Conservation (phyloP, 2,113 vertebrate genomes). For the Brachirus orientalis region DNA sequence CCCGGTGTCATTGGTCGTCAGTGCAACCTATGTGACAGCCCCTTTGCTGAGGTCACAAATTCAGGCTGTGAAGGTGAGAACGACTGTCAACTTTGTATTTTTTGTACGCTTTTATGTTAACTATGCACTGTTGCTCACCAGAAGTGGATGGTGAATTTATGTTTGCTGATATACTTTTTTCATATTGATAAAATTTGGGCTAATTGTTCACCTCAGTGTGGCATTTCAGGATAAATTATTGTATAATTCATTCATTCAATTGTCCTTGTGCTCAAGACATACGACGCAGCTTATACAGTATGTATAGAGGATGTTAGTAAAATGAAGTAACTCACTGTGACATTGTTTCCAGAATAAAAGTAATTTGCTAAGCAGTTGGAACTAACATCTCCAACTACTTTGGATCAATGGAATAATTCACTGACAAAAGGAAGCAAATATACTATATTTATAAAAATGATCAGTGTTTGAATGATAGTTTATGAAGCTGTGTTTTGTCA, state of each 20-base stretch:
- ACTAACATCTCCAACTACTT: too few relatives aligned
- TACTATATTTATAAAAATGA: neutral
- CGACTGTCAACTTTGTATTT: neutral
- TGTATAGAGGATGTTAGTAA: too few relatives aligned
- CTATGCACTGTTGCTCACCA: too few relatives aligned
- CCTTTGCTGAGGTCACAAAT: slow-evolving; percentile 95
- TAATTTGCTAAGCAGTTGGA: too few relatives aligned
- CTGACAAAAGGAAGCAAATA: neutral
- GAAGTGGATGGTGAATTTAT: neutral
- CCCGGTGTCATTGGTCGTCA: slow-evolving; percentile 95
- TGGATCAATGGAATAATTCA: neutral
- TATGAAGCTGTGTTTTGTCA: neutral
- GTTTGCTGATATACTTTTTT: neutral
- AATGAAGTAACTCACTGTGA: too few relatives aligned
- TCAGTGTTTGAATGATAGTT: neutral
- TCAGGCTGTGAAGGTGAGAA: slow-evolving; percentile 92
- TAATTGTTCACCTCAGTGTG: neutral
- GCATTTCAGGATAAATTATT: neutral
- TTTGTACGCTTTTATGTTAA: neutral
- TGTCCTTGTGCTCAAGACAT: too few relatives aligned
- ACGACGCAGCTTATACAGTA: too few relatives aligned
- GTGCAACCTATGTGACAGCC: slow-evolving; percentile 95
- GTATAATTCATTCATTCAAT: neutral
- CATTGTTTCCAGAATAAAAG: too few relatives aligned
- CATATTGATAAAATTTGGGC: neutral